A percentile compares a stretch with the other conserved stretches of the same genome.
These are phyloP conservation scores for Bombus affinis DNA, from an alignment of 1,140 invertebrate genomes.

Conservation along the genomic window DNA sequence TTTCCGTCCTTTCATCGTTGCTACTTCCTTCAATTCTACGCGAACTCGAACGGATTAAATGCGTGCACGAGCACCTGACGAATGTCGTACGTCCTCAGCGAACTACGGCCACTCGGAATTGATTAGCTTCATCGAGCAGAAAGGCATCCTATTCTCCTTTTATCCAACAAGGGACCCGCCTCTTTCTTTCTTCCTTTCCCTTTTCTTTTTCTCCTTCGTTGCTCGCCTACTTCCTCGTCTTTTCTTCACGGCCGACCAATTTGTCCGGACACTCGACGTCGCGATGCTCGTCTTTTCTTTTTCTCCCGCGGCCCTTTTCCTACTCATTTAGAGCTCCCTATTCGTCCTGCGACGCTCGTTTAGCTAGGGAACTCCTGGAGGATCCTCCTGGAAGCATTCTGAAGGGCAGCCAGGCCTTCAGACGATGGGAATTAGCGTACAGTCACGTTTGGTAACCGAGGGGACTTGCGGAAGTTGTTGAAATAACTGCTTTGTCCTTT, in stretches of 20 bases:
- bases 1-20: neutral
- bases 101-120: conserved; percentile 40
- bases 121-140: conserved; percentile 45
- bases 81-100: neutral
- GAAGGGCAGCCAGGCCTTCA: neutral
- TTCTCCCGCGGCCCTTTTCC: neutral
- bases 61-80: neutral
- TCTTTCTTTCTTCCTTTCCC: neutral
- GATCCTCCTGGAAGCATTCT: neutral
- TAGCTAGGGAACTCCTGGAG: neutral
- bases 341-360: conserved; percentile 24
- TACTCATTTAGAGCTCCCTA: conserved; percentile 17
- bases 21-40: neutral
- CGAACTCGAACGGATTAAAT: conserved; percentile 2
- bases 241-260: conserved; percentile 39
- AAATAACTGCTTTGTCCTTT: too few relatives aligned
- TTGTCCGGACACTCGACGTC: conserved; percentile 39
- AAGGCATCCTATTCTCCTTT: conserved; percentile 22
- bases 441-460: neutral
- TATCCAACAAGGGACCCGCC: neutral
- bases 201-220: neutral
- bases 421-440: neutral
- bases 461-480: neutral
- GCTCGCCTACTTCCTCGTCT: neutral
- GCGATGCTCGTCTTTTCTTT: conserved; percentile 33